Percentiles rank a stretch among this genome's conserved stretches.
phyloP scores from a whole-genome alignment of 1,140 invertebrate genomes.

The Drosophila gunungcola region DNA sequence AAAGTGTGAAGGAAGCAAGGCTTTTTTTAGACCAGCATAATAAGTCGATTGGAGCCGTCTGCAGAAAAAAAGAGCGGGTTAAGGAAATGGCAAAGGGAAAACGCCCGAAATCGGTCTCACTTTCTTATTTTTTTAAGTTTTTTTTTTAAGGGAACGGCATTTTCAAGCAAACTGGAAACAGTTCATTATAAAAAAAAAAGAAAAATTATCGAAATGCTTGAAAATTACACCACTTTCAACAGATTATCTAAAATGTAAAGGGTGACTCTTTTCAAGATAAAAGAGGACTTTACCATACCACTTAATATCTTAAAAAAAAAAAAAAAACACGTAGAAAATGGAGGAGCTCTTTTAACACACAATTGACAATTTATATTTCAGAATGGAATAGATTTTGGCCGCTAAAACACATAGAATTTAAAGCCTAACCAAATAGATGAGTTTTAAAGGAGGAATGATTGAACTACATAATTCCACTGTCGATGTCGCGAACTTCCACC shows the following conservation, averaged over 20 bases:
- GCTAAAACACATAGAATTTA: neutral
- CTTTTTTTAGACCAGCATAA: slow-evolving; percentile 18
- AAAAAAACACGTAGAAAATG: no score
- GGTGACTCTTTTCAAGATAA: no score
- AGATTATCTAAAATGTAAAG: no score
- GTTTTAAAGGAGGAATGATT: neutral
- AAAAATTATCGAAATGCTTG: no score
- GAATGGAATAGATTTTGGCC: neutral
- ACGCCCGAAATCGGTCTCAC: neutral
- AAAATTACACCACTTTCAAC: no score
- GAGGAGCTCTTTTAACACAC: no score
- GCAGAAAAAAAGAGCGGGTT: slow-evolving; percentile 7
- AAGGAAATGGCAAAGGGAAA: slow-evolving; percentile 8
- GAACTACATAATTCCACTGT: slow-evolving; percentile 37
- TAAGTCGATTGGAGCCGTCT: slow-evolving; percentile 18
- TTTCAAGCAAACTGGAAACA: neutral
- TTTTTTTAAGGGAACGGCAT: neutral
- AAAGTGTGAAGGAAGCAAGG: slow-evolving; percentile 66
- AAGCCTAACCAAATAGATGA: neutral
- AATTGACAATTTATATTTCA: slow-evolving; percentile 2
- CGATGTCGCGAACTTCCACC: slow-evolving; percentile 64
- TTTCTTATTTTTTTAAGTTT: slow-evolving; percentile 5
- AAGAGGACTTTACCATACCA: no score
- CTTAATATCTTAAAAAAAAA: no score
- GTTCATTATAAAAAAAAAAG: no score